Evolutionary conservation across 2,888 invertebrate genomes (phyloP).

Genomic region (Schrankia costaestrigalis): DNA sequence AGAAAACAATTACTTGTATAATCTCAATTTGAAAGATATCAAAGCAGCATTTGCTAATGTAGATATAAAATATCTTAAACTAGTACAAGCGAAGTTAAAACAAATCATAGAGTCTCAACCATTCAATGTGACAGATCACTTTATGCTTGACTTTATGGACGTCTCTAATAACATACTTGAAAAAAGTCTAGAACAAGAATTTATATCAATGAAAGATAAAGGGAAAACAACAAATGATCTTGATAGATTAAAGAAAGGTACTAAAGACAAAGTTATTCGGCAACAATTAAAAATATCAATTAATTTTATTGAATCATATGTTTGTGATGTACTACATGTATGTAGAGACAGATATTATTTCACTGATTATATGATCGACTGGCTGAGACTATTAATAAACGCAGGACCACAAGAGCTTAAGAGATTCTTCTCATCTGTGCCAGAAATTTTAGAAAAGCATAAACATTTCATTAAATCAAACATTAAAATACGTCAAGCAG

Average conservation of each 20-base stretch:
- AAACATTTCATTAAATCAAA: conserved; percentile 37
- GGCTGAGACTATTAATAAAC: conserved; percentile 40
- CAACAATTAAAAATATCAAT: conserved; percentile 46
- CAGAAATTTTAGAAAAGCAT: conserved; percentile 33
- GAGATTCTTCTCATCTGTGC: conserved; percentile 32
- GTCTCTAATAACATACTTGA: conserved; percentile 43
- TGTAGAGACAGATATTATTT: conserved; percentile 42
- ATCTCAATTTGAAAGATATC: conserved; percentile 23
- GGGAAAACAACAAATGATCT: too few relatives aligned
- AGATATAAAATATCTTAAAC: conserved; percentile 31
- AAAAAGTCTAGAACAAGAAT: conserved; percentile 31
- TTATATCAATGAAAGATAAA: too few relatives aligned
- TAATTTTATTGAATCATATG: conserved; percentile 33
- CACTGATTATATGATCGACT: conserved; percentile 43
- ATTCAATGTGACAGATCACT: conserved; percentile 33
- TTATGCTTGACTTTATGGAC: conserved; percentile 46
- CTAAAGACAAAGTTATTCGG: conserved; percentile 44
- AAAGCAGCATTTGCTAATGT: conserved; percentile 33
- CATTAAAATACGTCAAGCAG: conserved; percentile 35
- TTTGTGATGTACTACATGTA: conserved; percentile 40
- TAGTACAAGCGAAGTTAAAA: conserved; percentile 35
- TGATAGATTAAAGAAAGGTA: too few relatives aligned
- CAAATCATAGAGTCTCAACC: conserved; percentile 23
- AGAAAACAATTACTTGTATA: conserved; percentile 33
- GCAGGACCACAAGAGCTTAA: conserved; percentile 23